Evolutionary conservation across 2,888 invertebrate species (phyloP), one percentile per base, ranked within the genome.

Genomic region (Drosophila yooni): DNA sequence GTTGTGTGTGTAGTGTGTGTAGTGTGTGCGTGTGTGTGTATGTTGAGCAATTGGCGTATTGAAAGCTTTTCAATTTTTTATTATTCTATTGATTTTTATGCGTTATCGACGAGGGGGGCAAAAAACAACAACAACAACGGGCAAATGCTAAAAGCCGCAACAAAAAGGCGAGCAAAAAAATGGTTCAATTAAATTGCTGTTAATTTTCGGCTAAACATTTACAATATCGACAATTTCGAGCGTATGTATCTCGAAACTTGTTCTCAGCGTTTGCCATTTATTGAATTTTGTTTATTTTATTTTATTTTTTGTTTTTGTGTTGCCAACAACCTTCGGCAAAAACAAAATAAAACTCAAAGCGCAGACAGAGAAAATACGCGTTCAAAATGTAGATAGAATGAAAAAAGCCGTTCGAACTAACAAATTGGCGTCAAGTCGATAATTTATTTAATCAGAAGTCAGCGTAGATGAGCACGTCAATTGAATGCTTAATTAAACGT

Each of bases 141-240:
- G n/a, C 27, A 40, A 59, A 56, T 40, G 46, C 36, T 33, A 72
- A 60, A 58, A 46, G 34, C 46, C 46, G 46, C 58, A 38, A 69
- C 43, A 59, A 65, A 71, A 69, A 56, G 40, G 50, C 57, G 66
- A 70, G 31, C 57, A 52, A 51, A 70, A 76, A 72, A 73, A 79
- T 67, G 69, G 70, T 74, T 75, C 80, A 82, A 85, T 88, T 88
- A 83, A 88, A 88, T 77, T 81, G 79, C 69, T 88, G 79, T 88
- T 88, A 85, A 85, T 88, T 88, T 83, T 69, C 70, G 83, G 84
- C 88, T 88, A 84, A 84, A 88, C 79, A 85, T 85, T 84, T 88
- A 81, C 83, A 82, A 88, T 76, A 29, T 57, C 15, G 29, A 31
- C 40, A 31, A 38, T 29, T 46, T 46, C 25, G 25, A 25, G 46